These are phyloP conservation scores for Penaeus chinensis DNA, from an alignment of 1,140 invertebrate genomes.

Conservation along the genomic window DNA sequence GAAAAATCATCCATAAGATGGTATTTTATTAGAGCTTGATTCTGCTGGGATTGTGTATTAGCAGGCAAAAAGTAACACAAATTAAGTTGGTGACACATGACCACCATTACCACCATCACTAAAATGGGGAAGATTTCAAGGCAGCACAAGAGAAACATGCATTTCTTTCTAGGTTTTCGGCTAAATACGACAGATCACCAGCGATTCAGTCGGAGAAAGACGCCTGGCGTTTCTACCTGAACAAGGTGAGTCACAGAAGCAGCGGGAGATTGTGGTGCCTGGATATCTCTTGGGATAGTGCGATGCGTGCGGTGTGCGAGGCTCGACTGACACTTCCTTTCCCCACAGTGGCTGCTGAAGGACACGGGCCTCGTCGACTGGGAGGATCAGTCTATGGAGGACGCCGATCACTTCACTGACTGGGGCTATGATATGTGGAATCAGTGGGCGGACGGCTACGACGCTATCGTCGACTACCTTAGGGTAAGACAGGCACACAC, in stretches of 20 bases:
- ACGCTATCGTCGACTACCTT: not conserved
- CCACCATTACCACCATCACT: too few species aligned
- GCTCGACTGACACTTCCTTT: not conserved
- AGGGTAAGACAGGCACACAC: not conserved
- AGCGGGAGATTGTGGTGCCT: too few species aligned
- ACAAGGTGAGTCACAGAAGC: not conserved
- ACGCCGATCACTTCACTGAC: not conserved
- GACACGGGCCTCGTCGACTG: slow-evolving; percentile 6
- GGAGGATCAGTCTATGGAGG: not conserved
- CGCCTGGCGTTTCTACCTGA: not conserved
- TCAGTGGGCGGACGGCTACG: not conserved
- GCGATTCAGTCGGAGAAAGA: not conserved
- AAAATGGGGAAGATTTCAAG: not conserved
- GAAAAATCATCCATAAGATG: too few species aligned
- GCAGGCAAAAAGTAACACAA: too few species aligned
- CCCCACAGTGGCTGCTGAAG: not conserved
- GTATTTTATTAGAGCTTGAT: too few species aligned
- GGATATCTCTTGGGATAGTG: not conserved
- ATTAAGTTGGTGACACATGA: too few species aligned
- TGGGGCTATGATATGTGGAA: not conserved
- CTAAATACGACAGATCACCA: not conserved
- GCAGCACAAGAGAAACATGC: not conserved
- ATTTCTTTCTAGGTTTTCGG: not conserved
- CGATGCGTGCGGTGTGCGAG: too few species aligned
- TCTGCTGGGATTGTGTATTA: too few species aligned